Percentiles rank a stretch among this genome's conserved stretches.
These are phyloP conservation scores for Zingel zingel DNA, from an alignment of 2,113 vertebrate species.

Conservation along the genomic window DNA sequence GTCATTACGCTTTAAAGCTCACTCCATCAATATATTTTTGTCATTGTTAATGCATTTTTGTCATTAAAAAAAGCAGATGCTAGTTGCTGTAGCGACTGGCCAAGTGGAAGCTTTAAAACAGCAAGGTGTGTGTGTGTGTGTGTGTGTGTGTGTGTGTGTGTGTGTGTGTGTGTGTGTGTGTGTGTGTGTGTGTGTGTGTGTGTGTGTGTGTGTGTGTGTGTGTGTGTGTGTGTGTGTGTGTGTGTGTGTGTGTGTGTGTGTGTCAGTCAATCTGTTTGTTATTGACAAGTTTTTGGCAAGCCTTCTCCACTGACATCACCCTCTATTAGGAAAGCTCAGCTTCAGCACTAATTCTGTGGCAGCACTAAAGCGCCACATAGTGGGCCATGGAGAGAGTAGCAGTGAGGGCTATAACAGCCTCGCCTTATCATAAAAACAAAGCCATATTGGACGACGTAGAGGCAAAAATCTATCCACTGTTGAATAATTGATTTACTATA, in stretches of 20 bases:
- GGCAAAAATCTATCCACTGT: too few relatives aligned
- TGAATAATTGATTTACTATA: background rate
- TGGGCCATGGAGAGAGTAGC: slow-evolving; percentile 49
- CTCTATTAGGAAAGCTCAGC: slow-evolving; percentile 48
- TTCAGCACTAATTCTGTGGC: background rate
- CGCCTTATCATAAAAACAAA: background rate
- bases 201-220: slow-evolving; percentile 8
- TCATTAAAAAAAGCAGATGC: background rate
- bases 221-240: background rate
- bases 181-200: background rate
- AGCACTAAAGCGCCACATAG: slow-evolving; percentile 71
- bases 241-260: background rate
- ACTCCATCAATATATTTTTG: background rate
- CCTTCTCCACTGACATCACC: slow-evolving; percentile 81
- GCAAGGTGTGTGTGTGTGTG: background rate
- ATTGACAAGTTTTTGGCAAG: slow-evolving; percentile 78
- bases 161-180: background rate
- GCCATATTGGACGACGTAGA: too few relatives aligned
- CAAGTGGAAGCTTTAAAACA: slow-evolving; percentile 10
- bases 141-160: background rate
- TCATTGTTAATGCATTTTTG: background rate
- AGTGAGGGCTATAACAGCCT: background rate
- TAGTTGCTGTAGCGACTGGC: background rate
- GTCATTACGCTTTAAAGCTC: slow-evolving; percentile 4
- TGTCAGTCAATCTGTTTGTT: slow-evolving; percentile 25